These are phyloP conservation scores for Lagocephalus sceleratus DNA, from an alignment of 2,797 vertebrate species.

Conservation along the genomic window DNA sequence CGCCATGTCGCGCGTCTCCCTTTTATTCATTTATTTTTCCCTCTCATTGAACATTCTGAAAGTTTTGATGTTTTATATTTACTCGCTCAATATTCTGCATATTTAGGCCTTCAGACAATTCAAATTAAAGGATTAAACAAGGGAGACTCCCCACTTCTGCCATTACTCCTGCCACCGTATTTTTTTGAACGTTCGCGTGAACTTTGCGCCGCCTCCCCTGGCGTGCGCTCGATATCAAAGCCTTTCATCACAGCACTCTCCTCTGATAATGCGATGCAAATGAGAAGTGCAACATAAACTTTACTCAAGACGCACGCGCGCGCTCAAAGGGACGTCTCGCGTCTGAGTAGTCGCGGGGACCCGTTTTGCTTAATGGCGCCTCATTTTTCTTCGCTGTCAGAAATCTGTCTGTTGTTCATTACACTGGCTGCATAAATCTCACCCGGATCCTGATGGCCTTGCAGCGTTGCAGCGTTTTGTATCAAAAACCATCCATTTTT, in stretches of 20 bases:
- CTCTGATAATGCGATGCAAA: slow-evolving; percentile 1
- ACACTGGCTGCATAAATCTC: slow-evolving; percentile 9
- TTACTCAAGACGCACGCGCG: neutral
- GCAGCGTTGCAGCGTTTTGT: neutral
- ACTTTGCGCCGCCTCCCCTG: neutral
- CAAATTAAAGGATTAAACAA: neutral
- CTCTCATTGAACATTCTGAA: neutral
- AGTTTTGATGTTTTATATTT: neutral
- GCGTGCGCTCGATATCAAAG: neutral
- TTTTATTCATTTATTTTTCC: too few relatives aligned
- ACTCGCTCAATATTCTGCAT: neutral
- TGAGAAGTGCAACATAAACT: neutral
- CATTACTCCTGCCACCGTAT: neutral
- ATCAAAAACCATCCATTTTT: neutral
- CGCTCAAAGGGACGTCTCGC: neutral
- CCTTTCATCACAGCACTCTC: neutral
- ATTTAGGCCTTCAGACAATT: neutral
- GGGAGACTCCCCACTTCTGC: neutral
- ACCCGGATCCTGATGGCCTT: neutral
- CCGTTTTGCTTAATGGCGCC: slow-evolving; percentile 3
- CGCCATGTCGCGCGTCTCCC: too few relatives aligned
- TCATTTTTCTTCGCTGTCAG: slow-evolving; percentile 18
- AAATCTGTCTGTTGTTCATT: slow-evolving; percentile 8
- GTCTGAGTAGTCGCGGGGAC: neutral
- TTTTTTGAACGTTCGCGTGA: neutral